Base-by-base conservation (phyloP, 2,888 invertebrate genomes). In the Drosophila demipolita region DNA sequence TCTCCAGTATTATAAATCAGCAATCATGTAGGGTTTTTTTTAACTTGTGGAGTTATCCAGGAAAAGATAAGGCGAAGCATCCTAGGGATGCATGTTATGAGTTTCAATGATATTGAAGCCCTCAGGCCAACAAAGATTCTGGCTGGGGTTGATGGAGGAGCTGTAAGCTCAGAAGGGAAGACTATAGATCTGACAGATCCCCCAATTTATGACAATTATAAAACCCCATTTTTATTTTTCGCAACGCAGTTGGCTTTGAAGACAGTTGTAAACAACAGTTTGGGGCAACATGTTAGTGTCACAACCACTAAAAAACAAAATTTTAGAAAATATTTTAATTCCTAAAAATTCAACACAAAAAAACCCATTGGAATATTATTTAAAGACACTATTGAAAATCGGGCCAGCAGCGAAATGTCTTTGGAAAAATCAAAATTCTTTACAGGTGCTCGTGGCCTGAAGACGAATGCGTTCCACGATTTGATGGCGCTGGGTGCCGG, bases 371-470 rank as follows among this genome's bases (percentile, higher is more conserved):
- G 50, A 29, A 55, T 61, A 36, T 29, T 17, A 35, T 50, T 57
- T 23, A 36, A 45, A 57, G 52, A 33, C 11, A 38, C 38, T 53
- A 23, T 20, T 35, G 38, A 45, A 70, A 62, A 70, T 57, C 50
- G 26, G 52, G 35, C 58, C 32, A 49, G 15, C 36, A 26, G 49
- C 35, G 54, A 29, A 80, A 80, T 80, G 81, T 80, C 81, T 40
- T 62, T 83, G 62, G 81, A 86, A 20, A 59, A 70, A 33, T 65
- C 81, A 1, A 83, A 66, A 67, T 85, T 76, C 17, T 64, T 57
- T n/a, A 68, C 62, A 33, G 80, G 66, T 1, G 33, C 15, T 6
- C 69, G 71, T 0, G 63, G 68, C 8, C 15, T 48, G 8, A 48
- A 17, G 0, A 20, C 23, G n/a, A 50, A 45, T 38, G 50, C 64